Evolutionary conservation across 2,797 vertebrate species (phyloP).

Genomic region (Malurus leucopterus): DNA sequence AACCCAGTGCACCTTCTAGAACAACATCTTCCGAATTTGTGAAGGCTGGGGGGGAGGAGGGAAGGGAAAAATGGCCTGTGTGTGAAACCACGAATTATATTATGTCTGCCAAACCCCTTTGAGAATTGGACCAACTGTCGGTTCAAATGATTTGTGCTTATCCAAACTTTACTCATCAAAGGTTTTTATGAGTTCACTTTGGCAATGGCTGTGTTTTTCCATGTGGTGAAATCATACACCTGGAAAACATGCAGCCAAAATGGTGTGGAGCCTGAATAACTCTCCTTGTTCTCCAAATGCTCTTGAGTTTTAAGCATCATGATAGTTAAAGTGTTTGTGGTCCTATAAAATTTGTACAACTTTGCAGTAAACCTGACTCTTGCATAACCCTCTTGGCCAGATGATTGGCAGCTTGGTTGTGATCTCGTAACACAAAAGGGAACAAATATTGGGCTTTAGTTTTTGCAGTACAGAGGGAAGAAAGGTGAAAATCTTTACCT

Average conservation of each 20-base stretch:
- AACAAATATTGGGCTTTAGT: not conserved
- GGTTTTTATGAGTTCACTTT: slow-evolving; percentile 62
- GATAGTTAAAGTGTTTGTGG: slow-evolving; percentile 39
- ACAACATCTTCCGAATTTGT: slow-evolving; percentile 54
- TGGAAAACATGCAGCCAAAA: slow-evolving; percentile 59
- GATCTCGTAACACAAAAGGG: slow-evolving; percentile 3
- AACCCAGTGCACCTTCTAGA: slow-evolving; percentile 51
- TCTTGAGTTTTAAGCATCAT: slow-evolving; percentile 39
- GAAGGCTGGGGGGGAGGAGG: not conserved
- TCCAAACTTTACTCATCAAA: slow-evolving; percentile 66
- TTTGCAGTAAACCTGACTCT: slow-evolving; percentile 44
- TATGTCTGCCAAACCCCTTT: slow-evolving; percentile 42
- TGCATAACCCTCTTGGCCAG: slow-evolving; percentile 21
- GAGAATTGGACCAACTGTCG: slow-evolving; percentile 46
- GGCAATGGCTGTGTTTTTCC: slow-evolving; percentile 63
- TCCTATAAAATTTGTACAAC: slow-evolving; percentile 58
- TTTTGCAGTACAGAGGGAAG: not conserved
- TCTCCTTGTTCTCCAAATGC: slow-evolving; percentile 65
- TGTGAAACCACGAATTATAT: slow-evolving; percentile 63
- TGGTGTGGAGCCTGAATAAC: slow-evolving; percentile 57
- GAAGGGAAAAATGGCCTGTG: slow-evolving; percentile 43
- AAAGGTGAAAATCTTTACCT: not conserved
- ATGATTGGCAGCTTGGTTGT: slow-evolving; percentile 31
- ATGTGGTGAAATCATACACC: slow-evolving; percentile 67
- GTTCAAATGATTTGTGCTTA: slow-evolving; percentile 63